Percentiles rank a stretch among this genome's conserved stretches.
Evolutionary conservation across 1,140 invertebrate genomes (phyloP).

Genomic region (Chelonus insularis): DNA sequence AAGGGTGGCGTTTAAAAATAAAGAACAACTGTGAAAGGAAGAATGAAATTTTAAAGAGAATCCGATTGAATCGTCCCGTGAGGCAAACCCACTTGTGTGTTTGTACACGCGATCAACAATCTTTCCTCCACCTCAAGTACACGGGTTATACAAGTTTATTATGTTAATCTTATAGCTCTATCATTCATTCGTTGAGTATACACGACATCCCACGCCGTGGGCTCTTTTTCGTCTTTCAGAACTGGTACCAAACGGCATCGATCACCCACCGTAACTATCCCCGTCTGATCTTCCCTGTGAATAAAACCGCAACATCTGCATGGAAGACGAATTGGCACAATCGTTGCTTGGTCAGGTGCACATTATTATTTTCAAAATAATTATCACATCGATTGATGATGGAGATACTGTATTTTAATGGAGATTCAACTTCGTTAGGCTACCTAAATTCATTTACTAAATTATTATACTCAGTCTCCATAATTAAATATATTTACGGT

Average conservation of each 20-base stretch:
- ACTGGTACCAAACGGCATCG: constrained; percentile 37
- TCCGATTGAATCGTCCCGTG: constrained; percentile 12
- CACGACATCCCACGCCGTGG: constrained; percentile 24
- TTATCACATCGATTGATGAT: constrained; percentile 17
- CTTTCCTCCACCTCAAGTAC: neutral
- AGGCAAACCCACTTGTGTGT: neutral
- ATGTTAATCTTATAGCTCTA: constrained; percentile 34
- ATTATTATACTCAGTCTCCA: neutral
- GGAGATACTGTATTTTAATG: constrained; percentile 12
- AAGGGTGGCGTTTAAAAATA: neutral
- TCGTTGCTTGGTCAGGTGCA: neutral
- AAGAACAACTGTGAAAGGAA: constrained; percentile 3
- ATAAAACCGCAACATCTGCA: constrained; percentile 31
- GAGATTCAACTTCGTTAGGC: neutral
- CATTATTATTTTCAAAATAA: constrained; percentile 15
- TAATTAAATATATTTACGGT: too few species aligned
- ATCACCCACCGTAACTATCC: constrained; percentile 50
- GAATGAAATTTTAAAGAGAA: constrained; percentile 9
- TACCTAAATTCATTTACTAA: neutral
- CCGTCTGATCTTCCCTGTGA: constrained; percentile 30
- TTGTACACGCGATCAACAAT: constrained; percentile 13
- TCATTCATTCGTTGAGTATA: constrained; percentile 21
- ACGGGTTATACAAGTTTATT: constrained; percentile 33
- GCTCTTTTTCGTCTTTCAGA: constrained; percentile 22
- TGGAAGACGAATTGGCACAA: constrained; percentile 30